Evolutionary conservation across 2,113 vertebrate genomes (phyloP).

Genomic region (Phylloscopus trochiloides): DNA sequence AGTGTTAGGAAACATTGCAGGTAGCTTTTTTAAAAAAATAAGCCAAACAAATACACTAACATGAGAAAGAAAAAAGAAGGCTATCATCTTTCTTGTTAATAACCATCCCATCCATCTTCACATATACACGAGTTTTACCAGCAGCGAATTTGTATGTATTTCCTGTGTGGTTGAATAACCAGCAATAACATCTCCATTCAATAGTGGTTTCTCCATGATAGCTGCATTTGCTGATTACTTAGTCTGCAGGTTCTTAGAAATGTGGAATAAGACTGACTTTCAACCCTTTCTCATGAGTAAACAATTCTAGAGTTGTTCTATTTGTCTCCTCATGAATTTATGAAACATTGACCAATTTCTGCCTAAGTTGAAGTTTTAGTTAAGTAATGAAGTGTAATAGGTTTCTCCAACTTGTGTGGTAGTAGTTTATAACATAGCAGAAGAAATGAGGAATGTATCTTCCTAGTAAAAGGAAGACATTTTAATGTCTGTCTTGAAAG

Average conservation of each 20-base stretch:
- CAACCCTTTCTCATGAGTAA: neutral
- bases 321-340: neutral
- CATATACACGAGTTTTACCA: neutral
- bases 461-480: neutral
- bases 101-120: neutral
- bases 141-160: neutral
- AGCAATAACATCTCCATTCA: neutral
- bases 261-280: neutral
- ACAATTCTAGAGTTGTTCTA: neutral
- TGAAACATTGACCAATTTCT: neutral
- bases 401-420: neutral
- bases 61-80: neutral
- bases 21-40: neutral
- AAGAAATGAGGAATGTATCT: neutral
- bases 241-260: neutral
- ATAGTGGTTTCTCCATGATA: neutral
- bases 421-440: neutral
- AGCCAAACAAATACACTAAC: neutral
- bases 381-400: neutral
- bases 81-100: neutral
- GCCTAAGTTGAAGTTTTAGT: neutral
- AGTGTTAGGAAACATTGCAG: neutral
- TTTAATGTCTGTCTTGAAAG: neutral
- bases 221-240: neutral
- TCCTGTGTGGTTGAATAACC: neutral